Percentiles rank a stretch among this genome's conserved stretches.
Conservation (phyloP, 2,113 vertebrate species). For the Apodemus sylvaticus region DNA sequence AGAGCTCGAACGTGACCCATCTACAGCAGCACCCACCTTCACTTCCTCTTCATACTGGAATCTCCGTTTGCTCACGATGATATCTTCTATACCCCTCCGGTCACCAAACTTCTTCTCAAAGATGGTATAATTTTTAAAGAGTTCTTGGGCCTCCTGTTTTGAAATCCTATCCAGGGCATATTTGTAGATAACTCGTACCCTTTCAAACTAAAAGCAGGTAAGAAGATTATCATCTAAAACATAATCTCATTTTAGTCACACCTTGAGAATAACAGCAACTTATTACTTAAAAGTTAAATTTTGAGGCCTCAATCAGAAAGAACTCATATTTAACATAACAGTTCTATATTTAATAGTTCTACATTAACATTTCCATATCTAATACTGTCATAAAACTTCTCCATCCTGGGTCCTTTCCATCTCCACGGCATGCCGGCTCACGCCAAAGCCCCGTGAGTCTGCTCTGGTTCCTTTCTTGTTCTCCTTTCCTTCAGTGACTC, state of each 20-base stretch:
- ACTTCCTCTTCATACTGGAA: conserved; percentile 99
- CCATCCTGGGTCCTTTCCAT: background rate
- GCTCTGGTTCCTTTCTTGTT: background rate
- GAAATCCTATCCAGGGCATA: conserved; percentile 96
- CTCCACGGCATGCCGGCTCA: too few species aligned
- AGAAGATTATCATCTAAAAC: conserved; percentile 1
- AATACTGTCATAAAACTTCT: background rate
- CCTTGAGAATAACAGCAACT: background rate
- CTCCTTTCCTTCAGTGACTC: background rate
- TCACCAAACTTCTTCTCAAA: conserved; percentile 99
- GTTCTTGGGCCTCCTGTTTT: conserved; percentile 96
- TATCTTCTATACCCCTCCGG: conserved; percentile 96
- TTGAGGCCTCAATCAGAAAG: background rate
- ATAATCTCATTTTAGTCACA: background rate
- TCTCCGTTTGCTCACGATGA: conserved; percentile 96
- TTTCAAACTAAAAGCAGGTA: conserved; percentile 91
- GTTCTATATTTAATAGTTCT: too few species aligned
- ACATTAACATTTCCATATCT: background rate
- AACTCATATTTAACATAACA: background rate
- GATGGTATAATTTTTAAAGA: conserved; percentile 98
- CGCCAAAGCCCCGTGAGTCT: background rate
- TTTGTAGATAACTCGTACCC: conserved; percentile 97
- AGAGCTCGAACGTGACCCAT: background rate
- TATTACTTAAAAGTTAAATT: background rate
- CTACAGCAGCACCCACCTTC: conserved; percentile 87